phyloP scores from a whole-genome alignment of 2,797 vertebrate species.

The Apogon hyalosoma region DNA sequence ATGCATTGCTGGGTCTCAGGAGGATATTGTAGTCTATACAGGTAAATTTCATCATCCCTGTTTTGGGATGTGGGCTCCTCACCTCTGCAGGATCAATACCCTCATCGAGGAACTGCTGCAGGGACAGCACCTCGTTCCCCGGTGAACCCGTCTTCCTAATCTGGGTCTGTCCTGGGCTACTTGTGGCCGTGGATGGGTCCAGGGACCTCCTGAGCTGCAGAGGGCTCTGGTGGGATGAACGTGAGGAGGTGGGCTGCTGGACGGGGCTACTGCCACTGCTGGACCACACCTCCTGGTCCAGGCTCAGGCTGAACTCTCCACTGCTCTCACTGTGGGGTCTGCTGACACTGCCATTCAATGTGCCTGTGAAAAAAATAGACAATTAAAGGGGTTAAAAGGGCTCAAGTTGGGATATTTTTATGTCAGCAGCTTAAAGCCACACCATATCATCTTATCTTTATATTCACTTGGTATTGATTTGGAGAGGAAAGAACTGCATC shows the following conservation, averaged over 20 bases:
- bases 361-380: conserved; percentile 76
- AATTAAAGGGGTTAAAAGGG: too few species aligned
- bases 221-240: conserved; percentile 89
- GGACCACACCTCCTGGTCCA: conserved; percentile 94
- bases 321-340: conserved; percentile 96
- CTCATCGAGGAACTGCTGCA: conserved; percentile 96
- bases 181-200: conserved; percentile 71
- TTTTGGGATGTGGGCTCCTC: conserved; percentile 22
- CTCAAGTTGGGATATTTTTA: too few species aligned
- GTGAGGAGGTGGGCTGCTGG: conserved; percentile 84
- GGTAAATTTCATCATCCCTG: too few species aligned
- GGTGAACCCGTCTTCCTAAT: conserved; percentile 83
- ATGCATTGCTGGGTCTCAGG: too few species aligned
- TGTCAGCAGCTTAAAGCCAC: too few species aligned
- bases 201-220: conserved; percentile 84
- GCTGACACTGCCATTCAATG: conserved; percentile 87
- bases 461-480: too few species aligned
- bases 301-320: conserved; percentile 92
- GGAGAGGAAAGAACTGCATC: too few species aligned
- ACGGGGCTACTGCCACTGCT: conserved; percentile 94
- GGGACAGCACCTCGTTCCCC: conserved; percentile 89
- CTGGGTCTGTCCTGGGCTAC: conserved; percentile 64
- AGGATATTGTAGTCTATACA: too few species aligned
- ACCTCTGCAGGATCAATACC: conserved; percentile 87
- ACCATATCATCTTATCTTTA: too few species aligned